phyloP scores from a whole-genome alignment of 2,888 invertebrate species.

The Acleris holmiana region DNA sequence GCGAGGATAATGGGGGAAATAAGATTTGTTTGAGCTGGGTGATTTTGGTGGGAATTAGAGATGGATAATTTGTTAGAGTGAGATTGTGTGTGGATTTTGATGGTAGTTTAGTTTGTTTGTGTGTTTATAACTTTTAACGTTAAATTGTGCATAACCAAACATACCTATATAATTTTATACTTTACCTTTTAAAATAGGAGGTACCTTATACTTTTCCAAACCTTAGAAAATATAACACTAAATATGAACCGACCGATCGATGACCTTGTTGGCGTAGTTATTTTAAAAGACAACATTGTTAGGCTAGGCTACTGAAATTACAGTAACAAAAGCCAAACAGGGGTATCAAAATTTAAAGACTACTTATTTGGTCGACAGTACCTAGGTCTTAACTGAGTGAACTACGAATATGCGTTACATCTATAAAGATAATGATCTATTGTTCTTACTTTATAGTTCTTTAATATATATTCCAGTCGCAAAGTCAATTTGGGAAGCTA shows the following conservation, averaged over 20 bases:
- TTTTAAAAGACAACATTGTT: too few species aligned
- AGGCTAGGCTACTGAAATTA: too few species aligned
- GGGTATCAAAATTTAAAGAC: too few species aligned
- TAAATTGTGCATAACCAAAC: too few species aligned
- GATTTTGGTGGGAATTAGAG: conserved; percentile 41
- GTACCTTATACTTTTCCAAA: too few species aligned
- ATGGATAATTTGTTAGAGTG: conserved; percentile 40
- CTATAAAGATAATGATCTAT: conserved; percentile 37
- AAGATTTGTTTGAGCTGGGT: conserved; percentile 45
- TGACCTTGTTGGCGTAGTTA: too few species aligned
- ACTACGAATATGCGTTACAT: conserved; percentile 17
- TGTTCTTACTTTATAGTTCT: conserved; percentile 28
- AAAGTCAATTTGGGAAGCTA: conserved; percentile 33
- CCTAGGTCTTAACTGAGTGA: background rate
- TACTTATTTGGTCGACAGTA: too few species aligned
- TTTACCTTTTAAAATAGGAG: too few species aligned
- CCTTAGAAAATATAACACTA: too few species aligned
- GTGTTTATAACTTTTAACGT: background rate
- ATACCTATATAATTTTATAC: too few species aligned
- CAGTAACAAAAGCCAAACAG: too few species aligned
- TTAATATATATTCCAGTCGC: conserved; percentile 28
- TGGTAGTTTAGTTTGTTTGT: conserved; percentile 28
- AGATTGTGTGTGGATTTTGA: conserved; percentile 38
- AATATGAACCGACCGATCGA: too few species aligned
- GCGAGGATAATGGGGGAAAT: conserved; percentile 50